Evolutionary conservation across 2,888 invertebrate species (phyloP), one percentile per base, ranked within the genome.

Genomic region (Pandemis cinnamomeana): DNA sequence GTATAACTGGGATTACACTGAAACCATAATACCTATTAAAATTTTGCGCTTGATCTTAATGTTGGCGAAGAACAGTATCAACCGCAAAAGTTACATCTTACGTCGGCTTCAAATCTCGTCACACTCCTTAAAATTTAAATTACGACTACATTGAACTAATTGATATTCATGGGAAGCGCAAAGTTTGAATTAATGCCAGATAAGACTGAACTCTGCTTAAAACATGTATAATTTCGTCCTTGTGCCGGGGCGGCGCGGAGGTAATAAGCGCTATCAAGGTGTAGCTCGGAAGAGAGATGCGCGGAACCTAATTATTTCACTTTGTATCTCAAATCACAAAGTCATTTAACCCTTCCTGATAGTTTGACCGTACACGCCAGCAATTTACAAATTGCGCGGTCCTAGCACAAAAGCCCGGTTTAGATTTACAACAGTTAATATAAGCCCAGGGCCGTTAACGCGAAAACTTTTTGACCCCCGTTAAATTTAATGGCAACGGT

Each of bases 121-220:
- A 78, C 76, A 72, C 69, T 79, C 76, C 80, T 80, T 84, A 82
- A 82, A 83, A 76, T 78, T 80, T 77, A 78, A 80, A 85, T 79
- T 79, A 78, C 73, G 78, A 76, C 79, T 80, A 77, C 79, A 83
- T 80, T 78, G 72, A 79, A 81, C 83, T 86, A 86, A 88, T 88
- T 88, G 84, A 85, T 87, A 89, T 88, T 84, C 87, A 84, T 83
- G 78, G 78, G 82, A 72, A 80, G 78, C 76, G 77, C 79, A 76
- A 85, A 88, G 84, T 87, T 87, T 86, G 82, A 87, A 88, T 88
- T 86, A 85, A 87, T 88, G 84, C 80, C 72, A 80, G 82, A 84
- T 86, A 83, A 80, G 79, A 78, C 77, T 81, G 71, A 82, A 81
- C 76, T 80, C 75, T 63, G 75, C 46, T 76, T 71, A 72, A 78